Percentiles rank a stretch among this genome's conserved stretches.
These are phyloP conservation scores for Mactromeris polynyma DNA, from an alignment of 2,888 invertebrate genomes.

Conservation along the genomic window DNA sequence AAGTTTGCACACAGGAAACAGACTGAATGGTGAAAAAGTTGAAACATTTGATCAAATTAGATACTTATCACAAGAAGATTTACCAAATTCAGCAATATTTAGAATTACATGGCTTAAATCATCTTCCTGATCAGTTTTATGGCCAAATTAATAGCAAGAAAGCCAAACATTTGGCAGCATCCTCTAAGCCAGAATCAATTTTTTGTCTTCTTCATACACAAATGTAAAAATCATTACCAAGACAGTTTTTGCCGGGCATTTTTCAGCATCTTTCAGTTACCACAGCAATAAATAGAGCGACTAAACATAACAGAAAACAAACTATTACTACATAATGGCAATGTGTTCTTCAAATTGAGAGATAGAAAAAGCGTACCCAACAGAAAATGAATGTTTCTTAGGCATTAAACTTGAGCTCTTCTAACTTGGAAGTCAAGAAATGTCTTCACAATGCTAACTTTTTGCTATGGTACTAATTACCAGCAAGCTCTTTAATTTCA, in stretches of 20 bases:
- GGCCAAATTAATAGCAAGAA: no score
- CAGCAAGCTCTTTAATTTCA: not conserved
- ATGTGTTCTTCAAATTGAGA: slow-evolving; percentile 7
- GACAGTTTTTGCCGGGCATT: not conserved
- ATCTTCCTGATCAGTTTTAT: no score
- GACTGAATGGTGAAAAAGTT: no score
- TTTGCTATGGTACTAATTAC: not conserved
- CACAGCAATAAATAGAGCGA: slow-evolving; percentile 8
- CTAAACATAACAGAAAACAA: slow-evolving; percentile 13
- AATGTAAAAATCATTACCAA: slow-evolving; percentile 2
- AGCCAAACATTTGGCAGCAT: no score
- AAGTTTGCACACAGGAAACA: no score
- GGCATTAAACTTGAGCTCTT: not conserved
- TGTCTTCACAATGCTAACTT: not conserved
- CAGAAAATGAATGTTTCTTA: not conserved
- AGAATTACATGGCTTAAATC: no score
- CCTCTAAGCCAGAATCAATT: no score
- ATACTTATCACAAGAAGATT: no score
- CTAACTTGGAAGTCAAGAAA: not conserved
- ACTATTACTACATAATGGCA: not conserved
- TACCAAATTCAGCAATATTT: no score
- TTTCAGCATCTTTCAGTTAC: not conserved
- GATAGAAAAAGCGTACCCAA: not conserved
- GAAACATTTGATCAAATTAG: no score
- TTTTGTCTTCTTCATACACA: not conserved